Base-by-base conservation (phyloP, 2,113 vertebrate species). In the Callaeas wilsoni region DNA sequence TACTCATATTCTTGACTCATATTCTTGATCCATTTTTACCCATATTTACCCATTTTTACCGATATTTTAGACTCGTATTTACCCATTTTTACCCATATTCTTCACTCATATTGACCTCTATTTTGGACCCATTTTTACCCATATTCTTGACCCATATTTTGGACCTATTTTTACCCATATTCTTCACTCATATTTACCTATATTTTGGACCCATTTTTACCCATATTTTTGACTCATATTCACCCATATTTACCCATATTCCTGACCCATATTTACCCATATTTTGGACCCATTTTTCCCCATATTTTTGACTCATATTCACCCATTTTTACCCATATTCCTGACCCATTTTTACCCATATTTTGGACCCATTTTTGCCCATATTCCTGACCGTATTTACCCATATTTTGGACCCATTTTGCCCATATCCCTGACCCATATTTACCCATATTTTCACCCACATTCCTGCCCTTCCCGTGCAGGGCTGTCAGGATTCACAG, bases 341-440 rank as follows among this genome's bases (percentile, higher is more conserved):
- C 5, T 11, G 9, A 20, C 37, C 35, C 25, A 15, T 25, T 10
- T 55, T 55, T 22, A 19, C 41, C 25, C 25, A 44, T 16, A 16
- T 10, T 47, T 1, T 1, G 3, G n/a, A 19, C 3, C 33, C n/a
- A 46, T 62, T 2, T 49, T 32, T 29, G 16, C 16, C 26, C 50
- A 5, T 30, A 23, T 30, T 33, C 9, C 7, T 25, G 9, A n/a
- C n/a, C n/a, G n/a, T n/a, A n/a, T 42, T 50, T 33, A 9, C 23
- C 27, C 50, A 39, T 26, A 13, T 32, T 46, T 19, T n/a, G n/a
- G n/a, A n/a, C n/a, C n/a, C n/a, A n/a, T n/a, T n/a, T n/a, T n/a
- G n/a, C n/a, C n/a, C n/a, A n/a, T n/a, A n/a, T n/a, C n/a, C n/a
- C n/a, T n/a, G n/a, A n/a, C 33, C 55, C 19, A 21, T 56, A 9